phyloP scores from a whole-genome alignment of 2,888 invertebrate genomes.

The Cantharis lateralis region DNA sequence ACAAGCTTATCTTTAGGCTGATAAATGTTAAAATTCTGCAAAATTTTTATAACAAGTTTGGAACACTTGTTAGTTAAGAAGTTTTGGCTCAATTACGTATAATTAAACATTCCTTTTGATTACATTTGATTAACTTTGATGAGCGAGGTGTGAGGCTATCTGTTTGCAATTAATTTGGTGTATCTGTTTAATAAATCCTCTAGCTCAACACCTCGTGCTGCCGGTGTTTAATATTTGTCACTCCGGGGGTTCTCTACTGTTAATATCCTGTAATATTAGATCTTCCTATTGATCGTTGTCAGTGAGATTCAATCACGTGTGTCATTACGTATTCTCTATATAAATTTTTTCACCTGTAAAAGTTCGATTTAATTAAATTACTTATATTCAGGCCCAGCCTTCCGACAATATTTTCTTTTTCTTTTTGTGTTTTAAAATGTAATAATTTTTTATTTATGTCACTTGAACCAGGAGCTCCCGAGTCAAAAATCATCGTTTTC shows the following conservation, averaged over 20 bases:
- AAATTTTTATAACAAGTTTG: not conserved
- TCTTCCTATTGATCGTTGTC: conserved; percentile 36
- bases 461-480: too few relatives aligned
- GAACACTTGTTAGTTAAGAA: not conserved
- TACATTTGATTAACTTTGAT: not conserved
- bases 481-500: too few relatives aligned
- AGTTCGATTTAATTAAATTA: not conserved
- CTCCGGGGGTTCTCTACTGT: conserved; percentile 30
- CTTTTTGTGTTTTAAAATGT: too few relatives aligned
- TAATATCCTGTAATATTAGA: conserved; percentile 38
- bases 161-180: conserved; percentile 27
- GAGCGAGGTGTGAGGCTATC: conserved; percentile 10
- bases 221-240: conserved; percentile 38
- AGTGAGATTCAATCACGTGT: conserved; percentile 36
- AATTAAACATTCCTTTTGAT: not conserved
- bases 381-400: not conserved
- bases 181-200: conserved; percentile 29
- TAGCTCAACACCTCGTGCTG: conserved; percentile 29
- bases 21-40: not conserved
- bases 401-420: too few relatives aligned
- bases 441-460: too few relatives aligned
- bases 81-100: not conserved
- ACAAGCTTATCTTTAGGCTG: conserved; percentile 12
- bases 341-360: conserved; percentile 25
- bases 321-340: conserved; percentile 31